Evolutionary conservation across 2,113 vertebrate genomes (phyloP).

Genomic region (Pygoscelis adeliae): DNA sequence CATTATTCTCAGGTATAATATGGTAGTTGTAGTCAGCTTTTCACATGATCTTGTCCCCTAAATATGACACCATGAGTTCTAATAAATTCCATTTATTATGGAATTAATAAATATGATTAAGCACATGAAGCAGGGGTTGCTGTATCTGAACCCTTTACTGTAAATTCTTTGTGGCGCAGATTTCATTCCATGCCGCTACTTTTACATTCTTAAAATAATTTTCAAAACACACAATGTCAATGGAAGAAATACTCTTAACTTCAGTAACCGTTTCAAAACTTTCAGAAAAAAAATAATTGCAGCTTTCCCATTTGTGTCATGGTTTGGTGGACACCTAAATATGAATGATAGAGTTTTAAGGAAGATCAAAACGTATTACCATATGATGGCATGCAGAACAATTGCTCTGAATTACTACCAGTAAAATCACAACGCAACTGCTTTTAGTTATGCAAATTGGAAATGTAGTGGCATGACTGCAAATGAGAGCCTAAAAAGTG

Average conservation of each 20-base stretch:
- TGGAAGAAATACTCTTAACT: neutral
- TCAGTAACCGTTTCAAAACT: neutral
- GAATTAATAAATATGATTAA: neutral
- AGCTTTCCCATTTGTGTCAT: neutral
- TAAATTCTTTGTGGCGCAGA: neutral
- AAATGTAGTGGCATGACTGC: neutral
- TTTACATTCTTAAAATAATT: neutral
- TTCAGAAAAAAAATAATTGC: neutral
- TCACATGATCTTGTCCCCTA: neutral
- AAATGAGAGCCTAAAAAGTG: slow-evolving; percentile 2
- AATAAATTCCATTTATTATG: neutral
- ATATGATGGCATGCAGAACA: neutral
- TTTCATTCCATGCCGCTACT: neutral
- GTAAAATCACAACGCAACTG: neutral
- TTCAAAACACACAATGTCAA: neutral
- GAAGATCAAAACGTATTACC: neutral
- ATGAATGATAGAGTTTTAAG: neutral
- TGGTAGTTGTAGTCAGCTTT: neutral
- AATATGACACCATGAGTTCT: neutral
- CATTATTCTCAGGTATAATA: neutral
- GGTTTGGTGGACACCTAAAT: neutral
- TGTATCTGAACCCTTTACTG: neutral
- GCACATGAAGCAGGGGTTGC: neutral
- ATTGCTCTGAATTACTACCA: neutral
- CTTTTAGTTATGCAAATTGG: neutral